Conservation (phyloP, 2,888 invertebrate genomes). For the Leucania comma region DNA sequence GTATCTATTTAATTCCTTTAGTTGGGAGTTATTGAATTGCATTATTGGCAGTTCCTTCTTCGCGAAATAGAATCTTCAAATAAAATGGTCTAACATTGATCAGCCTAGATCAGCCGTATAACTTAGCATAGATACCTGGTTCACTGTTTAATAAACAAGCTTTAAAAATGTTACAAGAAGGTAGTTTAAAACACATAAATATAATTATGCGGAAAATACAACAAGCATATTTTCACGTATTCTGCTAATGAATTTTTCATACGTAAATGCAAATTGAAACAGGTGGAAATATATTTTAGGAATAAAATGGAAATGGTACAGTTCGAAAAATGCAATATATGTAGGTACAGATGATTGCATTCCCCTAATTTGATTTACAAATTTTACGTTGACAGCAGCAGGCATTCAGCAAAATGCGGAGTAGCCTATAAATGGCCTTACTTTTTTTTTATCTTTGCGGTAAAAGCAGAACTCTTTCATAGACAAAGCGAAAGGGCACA, state of each 20-base stretch:
- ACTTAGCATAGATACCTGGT: background rate
- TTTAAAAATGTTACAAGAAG: background rate
- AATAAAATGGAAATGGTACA: slow-evolving; percentile 35
- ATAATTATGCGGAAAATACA: background rate
- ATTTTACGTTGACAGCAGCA: slow-evolving; percentile 47
- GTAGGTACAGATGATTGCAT: slow-evolving; percentile 46
- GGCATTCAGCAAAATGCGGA: slow-evolving; percentile 40
- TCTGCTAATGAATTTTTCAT: slow-evolving; percentile 34
- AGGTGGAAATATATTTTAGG: slow-evolving; percentile 15
- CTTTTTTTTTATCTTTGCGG: slow-evolving; percentile 62
- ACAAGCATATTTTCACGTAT: slow-evolving; percentile 28
- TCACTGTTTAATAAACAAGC: background rate
- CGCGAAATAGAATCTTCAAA: too few relatives aligned
- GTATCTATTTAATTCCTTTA: background rate
- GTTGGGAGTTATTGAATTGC: slow-evolving; percentile 5
- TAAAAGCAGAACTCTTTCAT: slow-evolving; percentile 67
- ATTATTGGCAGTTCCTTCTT: background rate
- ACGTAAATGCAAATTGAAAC: slow-evolving; percentile 24
- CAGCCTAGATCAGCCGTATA: too few relatives aligned
- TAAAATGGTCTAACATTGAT: background rate
- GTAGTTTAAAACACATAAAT: background rate
- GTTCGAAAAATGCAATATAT: slow-evolving; percentile 25
- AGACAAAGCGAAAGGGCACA: slow-evolving; percentile 77
- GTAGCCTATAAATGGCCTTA: slow-evolving; percentile 55
- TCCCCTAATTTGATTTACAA: slow-evolving; percentile 58